Evolutionary conservation across 1,140 invertebrate genomes (phyloP).

Genomic region (Ditylenchus dipsaci): DNA sequence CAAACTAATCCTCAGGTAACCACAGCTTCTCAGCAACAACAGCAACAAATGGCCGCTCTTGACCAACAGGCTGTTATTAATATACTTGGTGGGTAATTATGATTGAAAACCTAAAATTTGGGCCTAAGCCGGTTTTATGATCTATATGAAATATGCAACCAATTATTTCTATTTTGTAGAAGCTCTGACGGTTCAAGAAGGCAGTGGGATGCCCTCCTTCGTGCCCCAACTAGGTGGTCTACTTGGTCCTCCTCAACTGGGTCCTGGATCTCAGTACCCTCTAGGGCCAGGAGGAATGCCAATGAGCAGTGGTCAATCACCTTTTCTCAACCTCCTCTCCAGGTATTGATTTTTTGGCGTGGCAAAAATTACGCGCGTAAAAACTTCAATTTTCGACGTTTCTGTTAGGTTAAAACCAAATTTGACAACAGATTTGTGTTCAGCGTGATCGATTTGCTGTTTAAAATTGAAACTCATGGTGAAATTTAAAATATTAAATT

Average conservation of each 20-base stretch:
- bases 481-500: too few relatives aligned
- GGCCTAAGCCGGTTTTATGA: not conserved
- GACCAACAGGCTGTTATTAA: conserved; percentile 30
- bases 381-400: not conserved
- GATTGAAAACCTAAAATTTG: not conserved
- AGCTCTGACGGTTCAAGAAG: conserved; percentile 36
- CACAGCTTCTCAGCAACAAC: conserved; percentile 14
- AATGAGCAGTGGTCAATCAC: conserved; percentile 27
- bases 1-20: not conserved
- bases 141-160: not conserved
- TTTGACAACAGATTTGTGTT: too few relatives aligned
- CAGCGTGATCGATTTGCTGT: not conserved
- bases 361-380: too few relatives aligned
- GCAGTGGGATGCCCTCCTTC: conserved; percentile 39
- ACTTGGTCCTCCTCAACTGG: conserved; percentile 12
- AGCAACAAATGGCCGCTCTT: conserved; percentile 27
- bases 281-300: conserved; percentile 25
- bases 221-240: conserved; percentile 26
- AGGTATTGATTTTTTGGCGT: conserved; percentile 19
- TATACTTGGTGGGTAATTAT: conserved; percentile 20
- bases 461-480: too few relatives aligned
- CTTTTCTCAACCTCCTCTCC: conserved; percentile 34
- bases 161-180: conserved; percentile 25
- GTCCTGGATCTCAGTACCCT: conserved; percentile 22
- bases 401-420: too few relatives aligned